Conservation (phyloP, 2,113 vertebrate genomes). For the rabbit (Oryctolagus cuniculus) region DNA sequence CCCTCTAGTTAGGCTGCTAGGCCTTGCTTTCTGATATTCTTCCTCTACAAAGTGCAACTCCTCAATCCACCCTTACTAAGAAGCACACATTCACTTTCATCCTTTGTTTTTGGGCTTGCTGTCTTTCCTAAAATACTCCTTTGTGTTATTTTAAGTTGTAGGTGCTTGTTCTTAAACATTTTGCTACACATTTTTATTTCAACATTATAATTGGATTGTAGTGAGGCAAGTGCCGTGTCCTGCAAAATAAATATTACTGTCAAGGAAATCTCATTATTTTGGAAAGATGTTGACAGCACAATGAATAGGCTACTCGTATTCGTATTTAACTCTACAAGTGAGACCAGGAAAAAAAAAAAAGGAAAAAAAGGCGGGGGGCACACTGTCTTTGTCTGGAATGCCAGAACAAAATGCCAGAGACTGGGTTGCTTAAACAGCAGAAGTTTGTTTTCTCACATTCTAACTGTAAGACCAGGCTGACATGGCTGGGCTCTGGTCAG, state of each 20-base stretch:
- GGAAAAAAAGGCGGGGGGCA: background rate
- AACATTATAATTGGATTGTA: constrained; percentile 16
- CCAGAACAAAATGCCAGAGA: background rate
- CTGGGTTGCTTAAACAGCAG: background rate
- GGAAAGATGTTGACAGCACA: constrained; percentile 16
- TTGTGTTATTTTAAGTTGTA: constrained; percentile 10
- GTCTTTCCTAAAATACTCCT: constrained; percentile 37
- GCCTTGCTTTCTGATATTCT: background rate
- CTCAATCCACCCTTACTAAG: background rate
- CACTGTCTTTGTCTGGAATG: background rate
- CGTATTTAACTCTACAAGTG: background rate
- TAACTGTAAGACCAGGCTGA: background rate
- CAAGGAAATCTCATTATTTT: constrained; percentile 28
- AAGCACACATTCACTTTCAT: background rate
- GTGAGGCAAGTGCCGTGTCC: constrained; percentile 1
- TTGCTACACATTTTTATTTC: constrained; percentile 50
- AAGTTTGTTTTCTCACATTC: background rate
- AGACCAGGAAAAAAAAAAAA: background rate
- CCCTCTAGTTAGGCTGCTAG: background rate
- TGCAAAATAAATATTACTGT: background rate
- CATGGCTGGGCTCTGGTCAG: background rate
- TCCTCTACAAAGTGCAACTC: background rate
- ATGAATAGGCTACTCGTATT: background rate
- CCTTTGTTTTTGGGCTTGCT: background rate
- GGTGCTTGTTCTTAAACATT: constrained; percentile 30